phyloP scores from a whole-genome alignment of 2,797 vertebrate species.

The Pseudomugil tenellus region DNA sequence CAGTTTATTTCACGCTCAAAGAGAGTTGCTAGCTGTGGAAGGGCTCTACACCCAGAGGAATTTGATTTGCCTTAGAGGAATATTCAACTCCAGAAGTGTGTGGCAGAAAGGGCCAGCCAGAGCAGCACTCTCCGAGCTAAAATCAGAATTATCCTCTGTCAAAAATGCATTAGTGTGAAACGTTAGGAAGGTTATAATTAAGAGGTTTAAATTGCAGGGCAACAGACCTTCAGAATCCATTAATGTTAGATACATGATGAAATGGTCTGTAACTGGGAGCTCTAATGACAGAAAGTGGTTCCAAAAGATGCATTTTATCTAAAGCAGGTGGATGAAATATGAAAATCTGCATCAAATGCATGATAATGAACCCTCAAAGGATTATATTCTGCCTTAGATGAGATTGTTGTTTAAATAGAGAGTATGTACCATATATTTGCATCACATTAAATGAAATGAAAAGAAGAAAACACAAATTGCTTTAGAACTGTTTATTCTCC shows the following conservation, averaged over 20 bases:
- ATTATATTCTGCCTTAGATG: neutral
- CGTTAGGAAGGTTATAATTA: slow-evolving; percentile 9
- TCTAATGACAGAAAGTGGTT: neutral
- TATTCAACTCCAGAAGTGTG: slow-evolving; percentile 17
- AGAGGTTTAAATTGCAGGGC: slow-evolving; percentile 20
- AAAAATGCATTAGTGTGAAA: neutral
- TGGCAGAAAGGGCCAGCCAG: slow-evolving; percentile 9
- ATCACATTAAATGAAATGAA: too few relatives aligned
- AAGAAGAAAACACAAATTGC: too few relatives aligned
- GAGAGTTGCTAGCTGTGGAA: slow-evolving; percentile 12
- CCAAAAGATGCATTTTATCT: neutral
- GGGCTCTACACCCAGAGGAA: slow-evolving; percentile 19
- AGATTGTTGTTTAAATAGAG: neutral
- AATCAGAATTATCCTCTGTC: slow-evolving; percentile 3
- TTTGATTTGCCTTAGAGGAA: slow-evolving; percentile 17
- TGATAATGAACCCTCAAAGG: neutral
- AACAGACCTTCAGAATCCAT: slow-evolving; percentile 15
- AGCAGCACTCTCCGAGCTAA: slow-evolving; percentile 6
- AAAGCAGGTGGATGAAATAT: neutral
- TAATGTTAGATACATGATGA: neutral
- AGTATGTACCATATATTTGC: too few relatives aligned
- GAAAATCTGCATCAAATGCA: neutral
- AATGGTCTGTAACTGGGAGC: neutral
- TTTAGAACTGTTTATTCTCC: too few relatives aligned
- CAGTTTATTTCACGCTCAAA: slow-evolving; percentile 36